Evolutionary conservation across 2,797 vertebrate species (phyloP).

Genomic region (Scarus forsteni): DNA sequence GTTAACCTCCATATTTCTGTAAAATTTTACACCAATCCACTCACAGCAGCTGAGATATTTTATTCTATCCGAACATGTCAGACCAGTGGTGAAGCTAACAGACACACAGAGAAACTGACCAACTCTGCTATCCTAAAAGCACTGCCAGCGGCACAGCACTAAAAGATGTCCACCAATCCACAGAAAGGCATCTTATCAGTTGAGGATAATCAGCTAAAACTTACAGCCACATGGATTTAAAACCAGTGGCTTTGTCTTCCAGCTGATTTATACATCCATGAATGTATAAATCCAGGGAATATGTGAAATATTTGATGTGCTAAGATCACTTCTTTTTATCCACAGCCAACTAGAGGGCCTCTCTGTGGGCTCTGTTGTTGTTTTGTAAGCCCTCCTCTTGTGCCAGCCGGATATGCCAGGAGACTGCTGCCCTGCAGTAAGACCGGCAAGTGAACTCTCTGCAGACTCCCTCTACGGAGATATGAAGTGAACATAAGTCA

Average conservation of each 20-base stretch:
- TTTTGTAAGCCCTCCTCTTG: slow-evolving; percentile 12
- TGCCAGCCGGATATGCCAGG: slow-evolving; percentile 13
- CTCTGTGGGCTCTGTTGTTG: slow-evolving; percentile 7
- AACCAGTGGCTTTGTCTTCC: background rate
- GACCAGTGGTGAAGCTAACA: background rate
- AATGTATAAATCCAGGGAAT: background rate
- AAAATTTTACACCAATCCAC: too few species aligned
- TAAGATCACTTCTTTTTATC: slow-evolving; percentile 20
- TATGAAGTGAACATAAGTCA: slow-evolving; percentile 2
- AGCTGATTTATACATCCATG: background rate
- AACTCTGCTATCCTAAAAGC: background rate
- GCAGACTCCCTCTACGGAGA: background rate
- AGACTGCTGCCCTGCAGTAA: slow-evolving; percentile 4
- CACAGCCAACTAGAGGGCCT: slow-evolving; percentile 10
- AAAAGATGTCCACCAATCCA: background rate
- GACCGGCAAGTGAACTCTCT: slow-evolving; percentile 1
- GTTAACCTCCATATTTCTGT: too few species aligned
- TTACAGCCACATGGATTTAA: background rate
- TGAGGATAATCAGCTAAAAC: background rate
- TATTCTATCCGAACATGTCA: background rate
- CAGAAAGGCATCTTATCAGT: background rate
- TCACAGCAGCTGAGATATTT: background rate
- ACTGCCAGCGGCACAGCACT: background rate
- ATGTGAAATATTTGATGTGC: slow-evolving; percentile 1
- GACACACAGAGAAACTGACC: background rate